Base-by-base conservation (phyloP, 2,797 vertebrate genomes). In the Notoglanidium macrostoma region DNA sequence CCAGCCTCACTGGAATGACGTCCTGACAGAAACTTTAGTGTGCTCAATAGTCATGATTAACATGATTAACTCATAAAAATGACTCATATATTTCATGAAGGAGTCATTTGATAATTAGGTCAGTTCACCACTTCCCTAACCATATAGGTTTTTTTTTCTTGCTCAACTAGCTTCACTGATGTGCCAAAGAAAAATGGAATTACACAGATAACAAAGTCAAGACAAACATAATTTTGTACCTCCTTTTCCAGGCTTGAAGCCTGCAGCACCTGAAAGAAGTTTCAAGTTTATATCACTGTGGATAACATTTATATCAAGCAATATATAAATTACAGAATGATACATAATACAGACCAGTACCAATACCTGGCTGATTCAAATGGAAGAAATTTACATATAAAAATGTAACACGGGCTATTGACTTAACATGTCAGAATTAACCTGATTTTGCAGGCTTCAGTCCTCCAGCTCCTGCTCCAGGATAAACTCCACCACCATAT, bases 381-480 rank as follows among this genome's bases (percentile, higher is more conserved):
- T 32, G 2, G 11, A 77, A 29, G 2, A 51, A 29, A 67, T 67
- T 65, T 65, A 67, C 5, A 49, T 59, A 12, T 40, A 23, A 35
- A 1, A 90, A 85, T 11, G 95, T 93, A 57, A 70, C 90, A 49
- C 87, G 85, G 12, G 88, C 0, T 29, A 59, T 73, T 55, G 57
- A 65, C 35, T 74, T 70, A 23, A 82, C 40, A 54, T 63, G 67
- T 12, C 44, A 46, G 32, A 72, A n/a, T 19, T 61, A 44, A 87
- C 89, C 88, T 89, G 85, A 12, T 85, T 89, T 90, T 85, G 83
- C 88, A 29, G 90, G 87, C 78, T 91, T 90, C 72, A 88, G 84
- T 32, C 88, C 90, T 91, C 92, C 96, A 87, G 90, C 90, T 89
- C 89, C 93, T 88, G 19, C 87, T 88, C 93, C 92, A 12, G 93